Conservation (phyloP, 2,888 invertebrate species). For the Spilarctia lutea region DNA sequence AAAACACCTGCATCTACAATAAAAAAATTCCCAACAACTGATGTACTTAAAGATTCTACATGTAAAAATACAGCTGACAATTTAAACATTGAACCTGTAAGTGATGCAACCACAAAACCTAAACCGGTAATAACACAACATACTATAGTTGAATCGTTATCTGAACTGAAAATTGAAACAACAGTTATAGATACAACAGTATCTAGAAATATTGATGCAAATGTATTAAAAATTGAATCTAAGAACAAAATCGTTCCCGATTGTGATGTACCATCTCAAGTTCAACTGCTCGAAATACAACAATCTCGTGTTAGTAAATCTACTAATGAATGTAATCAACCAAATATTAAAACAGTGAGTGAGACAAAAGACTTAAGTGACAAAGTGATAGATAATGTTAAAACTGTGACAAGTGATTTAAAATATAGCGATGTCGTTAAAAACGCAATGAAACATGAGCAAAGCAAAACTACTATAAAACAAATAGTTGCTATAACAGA, state of each 20-base stretch:
- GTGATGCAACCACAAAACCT: neutral
- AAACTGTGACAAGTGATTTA: slow-evolving; percentile 44
- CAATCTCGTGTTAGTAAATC: slow-evolving; percentile 9
- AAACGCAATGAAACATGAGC: slow-evolving; percentile 40
- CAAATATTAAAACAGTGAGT: slow-evolving; percentile 7
- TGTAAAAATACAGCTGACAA: slow-evolving; percentile 6
- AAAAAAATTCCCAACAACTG: slow-evolving; percentile 10
- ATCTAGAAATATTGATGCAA: slow-evolving; percentile 11
- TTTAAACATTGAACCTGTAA: slow-evolving; percentile 11
- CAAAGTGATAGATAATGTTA: slow-evolving; percentile 44
- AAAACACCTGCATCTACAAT: neutral
- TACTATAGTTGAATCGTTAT: slow-evolving; percentile 8
- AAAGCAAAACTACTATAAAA: slow-evolving; percentile 60
- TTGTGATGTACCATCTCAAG: slow-evolving; percentile 6
- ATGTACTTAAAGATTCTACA: slow-evolving; percentile 14
- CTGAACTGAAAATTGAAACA: slow-evolving; percentile 15
- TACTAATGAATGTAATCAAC: slow-evolving; percentile 7
- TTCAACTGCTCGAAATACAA: neutral
- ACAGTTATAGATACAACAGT: slow-evolving; percentile 6
- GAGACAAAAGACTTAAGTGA: slow-evolving; percentile 18
- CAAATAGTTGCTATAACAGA: slow-evolving; percentile 76
- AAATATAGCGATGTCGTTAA: slow-evolving; percentile 60
- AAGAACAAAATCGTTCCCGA: neutral
- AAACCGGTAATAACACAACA: neutral
- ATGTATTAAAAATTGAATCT: slow-evolving; percentile 6